Conservation (phyloP, 2,797 vertebrate species). For the Octomys mimax region DNA sequence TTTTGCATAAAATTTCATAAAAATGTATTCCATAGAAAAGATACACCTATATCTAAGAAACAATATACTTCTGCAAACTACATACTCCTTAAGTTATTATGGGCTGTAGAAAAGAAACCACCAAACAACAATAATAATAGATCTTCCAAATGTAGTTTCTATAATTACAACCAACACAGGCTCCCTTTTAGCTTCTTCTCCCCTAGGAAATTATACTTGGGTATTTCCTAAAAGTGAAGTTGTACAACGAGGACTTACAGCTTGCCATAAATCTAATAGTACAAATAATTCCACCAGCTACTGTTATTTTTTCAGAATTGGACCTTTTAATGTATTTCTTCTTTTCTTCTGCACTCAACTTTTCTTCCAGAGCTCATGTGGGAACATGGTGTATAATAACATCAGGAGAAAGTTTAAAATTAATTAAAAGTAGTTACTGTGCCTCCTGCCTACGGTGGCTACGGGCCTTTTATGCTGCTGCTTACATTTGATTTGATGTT, state of each 20-base stretch:
- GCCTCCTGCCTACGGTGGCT: not conserved
- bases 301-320: not conserved
- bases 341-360: not conserved
- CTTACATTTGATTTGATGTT: slow-evolving; percentile 19
- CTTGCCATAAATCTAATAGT: not conserved
- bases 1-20: not conserved
- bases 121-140: not conserved
- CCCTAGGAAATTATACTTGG: not conserved
- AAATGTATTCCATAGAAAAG: not conserved
- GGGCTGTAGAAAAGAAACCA: not conserved
- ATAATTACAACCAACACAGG: not conserved
- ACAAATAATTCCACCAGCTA: not conserved
- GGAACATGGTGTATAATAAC: not conserved
- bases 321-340: not conserved
- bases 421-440: not conserved
- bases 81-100: not conserved
- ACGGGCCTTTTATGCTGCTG: not conserved
- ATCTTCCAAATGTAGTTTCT: not conserved
- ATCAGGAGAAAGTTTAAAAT: slow-evolving; percentile 29
- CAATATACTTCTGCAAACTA: not conserved
- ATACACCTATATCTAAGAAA: not conserved
- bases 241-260: not conserved
- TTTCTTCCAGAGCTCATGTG: not conserved
- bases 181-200: not conserved
- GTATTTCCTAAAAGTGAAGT: not conserved